phyloP scores from a whole-genome alignment of 23 tunicate genomes.

The Botrylloides violaceus region DNA sequence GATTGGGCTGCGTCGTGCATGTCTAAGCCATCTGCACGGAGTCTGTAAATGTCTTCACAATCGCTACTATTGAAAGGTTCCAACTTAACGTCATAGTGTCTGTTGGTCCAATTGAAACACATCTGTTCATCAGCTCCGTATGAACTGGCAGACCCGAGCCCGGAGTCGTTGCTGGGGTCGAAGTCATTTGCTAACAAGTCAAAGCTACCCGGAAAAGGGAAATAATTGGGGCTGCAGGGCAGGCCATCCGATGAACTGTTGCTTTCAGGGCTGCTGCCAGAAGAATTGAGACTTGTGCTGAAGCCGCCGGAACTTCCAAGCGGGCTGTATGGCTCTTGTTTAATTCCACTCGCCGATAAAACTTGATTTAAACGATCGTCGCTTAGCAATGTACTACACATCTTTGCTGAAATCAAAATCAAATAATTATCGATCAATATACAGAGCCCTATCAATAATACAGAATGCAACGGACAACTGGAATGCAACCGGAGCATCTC shows the following conservation, averaged over 20 bases:
- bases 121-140: slow-evolving; percentile 6
- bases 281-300: slow-evolving; percentile 54
- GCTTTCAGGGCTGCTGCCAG: slow-evolving; percentile 67
- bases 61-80: slow-evolving; percentile 36
- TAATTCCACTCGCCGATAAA: slow-evolving; percentile 45
- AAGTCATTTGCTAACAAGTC: slow-evolving; percentile 20
- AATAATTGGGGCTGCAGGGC: slow-evolving; percentile 52
- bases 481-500: not conserved
- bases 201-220: slow-evolving; percentile 29
- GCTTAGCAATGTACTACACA: slow-evolving; percentile 22
- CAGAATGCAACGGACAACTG: not conserved
- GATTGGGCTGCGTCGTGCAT: not conserved
- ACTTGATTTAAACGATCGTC: slow-evolving; percentile 25
- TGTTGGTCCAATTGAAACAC: slow-evolving; percentile 20
- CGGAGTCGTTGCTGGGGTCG: slow-evolving; percentile 23
- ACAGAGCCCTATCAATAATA: not conserved
- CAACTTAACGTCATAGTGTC: slow-evolving; percentile 12
- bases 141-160: slow-evolving; percentile 12
- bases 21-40: slow-evolving; percentile 11
- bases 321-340: slow-evolving; percentile 89
- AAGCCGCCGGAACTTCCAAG: slow-evolving; percentile 46
- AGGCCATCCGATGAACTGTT: slow-evolving; percentile 43
- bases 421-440: not conserved
- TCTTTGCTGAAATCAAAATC: slow-evolving; percentile 10
- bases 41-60: slow-evolving; percentile 21